Conservation (phyloP, 2,113 vertebrate species). For the Maccullochella peelii region DNA sequence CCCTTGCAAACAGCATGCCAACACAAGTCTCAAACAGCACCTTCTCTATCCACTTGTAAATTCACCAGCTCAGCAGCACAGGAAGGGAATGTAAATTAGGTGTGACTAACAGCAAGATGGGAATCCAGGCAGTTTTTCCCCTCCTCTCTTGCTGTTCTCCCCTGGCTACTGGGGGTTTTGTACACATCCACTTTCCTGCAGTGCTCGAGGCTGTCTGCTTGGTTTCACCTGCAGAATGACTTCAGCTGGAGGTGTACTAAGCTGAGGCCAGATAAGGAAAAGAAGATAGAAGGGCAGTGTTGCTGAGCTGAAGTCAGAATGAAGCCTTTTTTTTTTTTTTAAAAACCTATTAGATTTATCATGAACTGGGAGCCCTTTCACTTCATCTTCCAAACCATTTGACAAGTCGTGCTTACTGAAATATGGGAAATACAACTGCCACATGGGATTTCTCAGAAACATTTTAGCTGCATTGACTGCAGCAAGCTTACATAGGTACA, state of each 20-base stretch:
- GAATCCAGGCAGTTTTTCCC: conserved; percentile 66
- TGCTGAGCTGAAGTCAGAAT: conserved; percentile 48
- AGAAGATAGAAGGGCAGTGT: conserved; percentile 47
- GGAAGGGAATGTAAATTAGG: conserved; percentile 81
- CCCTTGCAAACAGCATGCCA: conserved; percentile 75
- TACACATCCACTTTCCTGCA: conserved; percentile 75
- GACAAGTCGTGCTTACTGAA: conserved; percentile 30
- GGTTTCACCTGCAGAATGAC: conserved; percentile 67
- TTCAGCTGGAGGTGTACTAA: conserved; percentile 64
- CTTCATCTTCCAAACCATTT: conserved; percentile 28
- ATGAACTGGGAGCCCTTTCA: conserved; percentile 42
- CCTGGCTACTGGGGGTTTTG: conserved; percentile 69
- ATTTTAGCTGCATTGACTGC: conserved; percentile 13
- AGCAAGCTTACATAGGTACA: not conserved
- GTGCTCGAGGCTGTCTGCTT: conserved; percentile 70
- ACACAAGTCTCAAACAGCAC: conserved; percentile 74
- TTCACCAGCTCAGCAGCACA: conserved; percentile 71
- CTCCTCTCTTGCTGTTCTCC: conserved; percentile 64
- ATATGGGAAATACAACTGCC: conserved; percentile 29
- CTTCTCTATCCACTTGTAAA: conserved; percentile 80
- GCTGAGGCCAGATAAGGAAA: conserved; percentile 51
- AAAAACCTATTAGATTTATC: conserved; percentile 34
- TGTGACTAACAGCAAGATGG: conserved; percentile 81
- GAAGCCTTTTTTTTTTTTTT: conserved; percentile 7
- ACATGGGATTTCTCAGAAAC: conserved; percentile 35